These are phyloP conservation scores for Bubo bubo DNA, from an alignment of 2,113 vertebrate genomes.

Conservation along the genomic window DNA sequence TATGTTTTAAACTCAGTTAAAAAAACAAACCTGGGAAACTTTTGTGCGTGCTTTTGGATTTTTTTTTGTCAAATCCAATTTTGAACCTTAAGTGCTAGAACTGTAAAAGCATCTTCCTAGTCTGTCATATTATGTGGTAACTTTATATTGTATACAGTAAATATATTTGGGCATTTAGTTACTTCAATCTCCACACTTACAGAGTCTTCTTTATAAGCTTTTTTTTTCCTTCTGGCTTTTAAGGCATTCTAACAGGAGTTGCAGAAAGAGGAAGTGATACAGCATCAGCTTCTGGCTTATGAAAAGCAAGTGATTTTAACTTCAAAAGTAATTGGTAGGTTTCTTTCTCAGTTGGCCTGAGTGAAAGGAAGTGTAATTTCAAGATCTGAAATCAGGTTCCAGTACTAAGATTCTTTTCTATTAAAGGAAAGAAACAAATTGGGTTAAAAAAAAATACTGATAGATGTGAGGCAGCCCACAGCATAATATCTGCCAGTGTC, in stretches of 20 bases:
- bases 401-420: not conserved
- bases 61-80: not conserved
- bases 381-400: not conserved
- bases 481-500: not conserved
- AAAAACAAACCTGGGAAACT: not conserved
- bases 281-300: not conserved
- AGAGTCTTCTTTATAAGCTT: not conserved
- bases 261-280: not conserved
- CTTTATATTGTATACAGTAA: not conserved
- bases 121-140: not conserved
- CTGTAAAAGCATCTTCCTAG: not conserved
- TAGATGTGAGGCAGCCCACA: not conserved
- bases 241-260: not conserved
- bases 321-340: slow-evolving; percentile 17
- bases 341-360: not conserved
- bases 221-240: not conserved
- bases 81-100: not conserved
- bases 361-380: slow-evolving; percentile 29
- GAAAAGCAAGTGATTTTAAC: slow-evolving; percentile 25
- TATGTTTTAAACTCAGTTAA: not conserved
- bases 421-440: not conserved
- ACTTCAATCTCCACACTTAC: not conserved
- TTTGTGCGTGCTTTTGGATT: not conserved
- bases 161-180: not conserved
- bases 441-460: not conserved